Conservation (phyloP, 1,140 invertebrate species). For the Yoshiicerus persimilis region DNA sequence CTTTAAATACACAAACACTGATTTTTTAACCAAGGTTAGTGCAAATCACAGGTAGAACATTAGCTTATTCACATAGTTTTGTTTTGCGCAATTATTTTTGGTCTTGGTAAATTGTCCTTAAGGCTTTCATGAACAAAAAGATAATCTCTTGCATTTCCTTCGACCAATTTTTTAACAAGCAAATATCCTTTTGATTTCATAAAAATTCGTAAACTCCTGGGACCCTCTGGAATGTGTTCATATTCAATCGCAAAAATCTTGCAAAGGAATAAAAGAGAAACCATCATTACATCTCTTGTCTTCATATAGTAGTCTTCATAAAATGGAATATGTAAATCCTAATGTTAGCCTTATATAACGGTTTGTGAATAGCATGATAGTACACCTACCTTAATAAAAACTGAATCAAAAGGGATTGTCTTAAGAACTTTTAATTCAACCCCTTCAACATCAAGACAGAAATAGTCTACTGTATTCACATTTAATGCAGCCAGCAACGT, state of each 20-base stretch:
- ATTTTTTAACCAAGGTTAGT: too few relatives aligned
- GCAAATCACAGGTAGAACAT: not conserved
- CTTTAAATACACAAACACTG: not conserved
- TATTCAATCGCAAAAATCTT: not conserved
- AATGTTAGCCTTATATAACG: not conserved
- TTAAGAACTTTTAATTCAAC: slow-evolving; percentile 59
- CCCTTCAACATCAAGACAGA: slow-evolving; percentile 61
- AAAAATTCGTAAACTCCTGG: not conserved
- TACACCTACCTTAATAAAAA: not conserved
- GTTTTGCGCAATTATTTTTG: not conserved
- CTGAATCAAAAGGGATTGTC: slow-evolving; percentile 58
- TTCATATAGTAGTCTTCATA: too few relatives aligned
- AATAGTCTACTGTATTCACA: slow-evolving; percentile 54
- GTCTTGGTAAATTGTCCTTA: not conserved
- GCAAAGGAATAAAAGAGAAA: not conserved
- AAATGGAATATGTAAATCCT: not conserved
- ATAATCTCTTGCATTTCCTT: not conserved
- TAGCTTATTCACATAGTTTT: not conserved
- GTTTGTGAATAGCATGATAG: not conserved
- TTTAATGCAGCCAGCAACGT: not conserved
- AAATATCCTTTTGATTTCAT: not conserved
- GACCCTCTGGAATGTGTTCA: not conserved
- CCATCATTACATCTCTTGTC: too few relatives aligned
- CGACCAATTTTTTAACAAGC: not conserved
- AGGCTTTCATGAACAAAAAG: not conserved